Conservation (phyloP, 2,113 vertebrate genomes). For the Percopsis transmontana region DNA sequence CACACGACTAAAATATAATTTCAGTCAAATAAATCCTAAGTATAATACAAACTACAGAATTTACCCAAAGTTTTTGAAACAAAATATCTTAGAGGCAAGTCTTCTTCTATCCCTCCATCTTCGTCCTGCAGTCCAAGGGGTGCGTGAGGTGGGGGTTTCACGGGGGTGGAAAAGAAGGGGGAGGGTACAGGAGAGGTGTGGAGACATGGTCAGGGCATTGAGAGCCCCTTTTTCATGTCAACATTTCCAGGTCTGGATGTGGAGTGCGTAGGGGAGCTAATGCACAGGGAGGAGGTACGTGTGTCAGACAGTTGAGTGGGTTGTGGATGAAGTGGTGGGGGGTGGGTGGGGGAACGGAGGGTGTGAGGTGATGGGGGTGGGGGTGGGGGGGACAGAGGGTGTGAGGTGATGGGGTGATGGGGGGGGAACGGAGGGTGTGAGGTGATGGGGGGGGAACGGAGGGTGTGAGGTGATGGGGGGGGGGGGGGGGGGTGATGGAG, state of each 20-base stretch:
- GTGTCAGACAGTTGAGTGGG: conserved; percentile 10
- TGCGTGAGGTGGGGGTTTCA: conserved; percentile 3
- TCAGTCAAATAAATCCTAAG: conserved; percentile 63
- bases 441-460: conserved; percentile 11
- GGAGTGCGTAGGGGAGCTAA: conserved; percentile 13
- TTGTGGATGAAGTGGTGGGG: conserved; percentile 39
- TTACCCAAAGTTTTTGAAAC: conserved; percentile 60
- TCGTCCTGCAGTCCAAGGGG: conserved; percentile 59
- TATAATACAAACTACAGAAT: conserved; percentile 53
- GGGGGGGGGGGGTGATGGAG: conserved; percentile 24
- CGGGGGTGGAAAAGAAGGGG: conserved; percentile 17
- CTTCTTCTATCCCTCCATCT: conserved; percentile 67
- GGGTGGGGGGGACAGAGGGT: conserved; percentile 35
- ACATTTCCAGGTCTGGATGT: conserved; percentile 36
- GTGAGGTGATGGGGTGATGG: conserved; percentile 42
- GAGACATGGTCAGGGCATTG: conserved; percentile 42
- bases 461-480: conserved; percentile 29
- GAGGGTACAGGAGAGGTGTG: conserved; percentile 22
- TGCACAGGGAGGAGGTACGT: not conserved
- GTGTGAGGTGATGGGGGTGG: conserved; percentile 31
- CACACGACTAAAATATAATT: conserved; percentile 39
- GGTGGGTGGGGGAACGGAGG: conserved; percentile 12
- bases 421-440: conserved; percentile 42
- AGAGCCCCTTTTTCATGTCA: conserved; percentile 39
- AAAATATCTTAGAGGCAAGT: conserved; percentile 60